Evolutionary conservation across 2,113 vertebrate genomes (phyloP).

Genomic region (Rhinolophus ferrumequinum): DNA sequence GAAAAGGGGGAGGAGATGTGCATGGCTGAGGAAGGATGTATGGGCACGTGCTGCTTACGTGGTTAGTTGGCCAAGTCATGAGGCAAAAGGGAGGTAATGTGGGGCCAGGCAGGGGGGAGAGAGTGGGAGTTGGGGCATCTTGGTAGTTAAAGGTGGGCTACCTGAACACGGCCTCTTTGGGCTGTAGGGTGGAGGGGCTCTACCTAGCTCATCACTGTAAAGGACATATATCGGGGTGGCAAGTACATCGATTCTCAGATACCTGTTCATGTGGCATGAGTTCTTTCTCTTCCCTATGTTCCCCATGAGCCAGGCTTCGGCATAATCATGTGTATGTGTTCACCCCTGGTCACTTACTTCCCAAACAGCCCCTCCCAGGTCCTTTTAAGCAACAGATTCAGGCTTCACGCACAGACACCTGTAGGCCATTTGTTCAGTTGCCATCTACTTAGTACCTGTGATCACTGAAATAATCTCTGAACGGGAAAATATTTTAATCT

Average conservation of each 20-base stretch:
- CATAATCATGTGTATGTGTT: fast-evolving
- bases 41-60: fast-evolving
- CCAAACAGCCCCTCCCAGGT: background rate
- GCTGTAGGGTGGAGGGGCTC: background rate
- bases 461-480: conserved; percentile 39
- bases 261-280: no score
- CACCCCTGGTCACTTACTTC: background rate
- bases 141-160: background rate
- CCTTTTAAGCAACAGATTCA: background rate
- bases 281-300: background rate
- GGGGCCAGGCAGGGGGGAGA: background rate
- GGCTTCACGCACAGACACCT: background rate
- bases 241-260: background rate
- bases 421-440: background rate
- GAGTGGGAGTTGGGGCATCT: fast-evolving
- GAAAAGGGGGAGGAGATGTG: fast-evolving
- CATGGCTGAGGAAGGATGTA: fast-evolving
- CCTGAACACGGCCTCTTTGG: background rate
- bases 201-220: background rate
- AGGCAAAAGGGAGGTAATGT: background rate
- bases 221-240: fast-evolving
- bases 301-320: background rate
- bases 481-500: conserved; percentile 51
- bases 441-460: conserved; percentile 14
- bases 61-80: background rate